Percentiles rank a stretch among this genome's conserved stretches.
Conservation (phyloP, 1,140 invertebrate species). For the Hycleus phaleratus region DNA sequence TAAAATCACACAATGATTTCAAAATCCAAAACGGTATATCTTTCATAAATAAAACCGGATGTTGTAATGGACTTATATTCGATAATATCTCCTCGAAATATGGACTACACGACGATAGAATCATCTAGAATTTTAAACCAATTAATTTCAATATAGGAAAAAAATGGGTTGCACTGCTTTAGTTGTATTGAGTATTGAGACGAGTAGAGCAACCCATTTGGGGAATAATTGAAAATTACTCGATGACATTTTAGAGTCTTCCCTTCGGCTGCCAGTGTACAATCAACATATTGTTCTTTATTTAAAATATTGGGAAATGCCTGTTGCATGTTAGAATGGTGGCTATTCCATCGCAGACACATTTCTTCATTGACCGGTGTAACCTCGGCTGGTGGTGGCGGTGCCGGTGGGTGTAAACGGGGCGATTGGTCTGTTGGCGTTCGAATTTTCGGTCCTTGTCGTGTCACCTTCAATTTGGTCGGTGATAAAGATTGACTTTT, state of each 20-base stretch:
- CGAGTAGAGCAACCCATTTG: too few relatives aligned
- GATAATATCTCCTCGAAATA: slow-evolving; percentile 56
- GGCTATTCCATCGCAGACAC: slow-evolving; percentile 65
- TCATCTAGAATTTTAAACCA: slow-evolving; percentile 41
- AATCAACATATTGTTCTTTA: slow-evolving; percentile 49
- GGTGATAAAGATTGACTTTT: slow-evolving; percentile 33
- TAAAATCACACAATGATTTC: slow-evolving; percentile 49
- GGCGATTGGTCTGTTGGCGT: slow-evolving; percentile 6
- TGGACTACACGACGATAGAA: slow-evolving; percentile 55
- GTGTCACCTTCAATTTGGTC: slow-evolving; percentile 33
- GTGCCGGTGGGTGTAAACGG: slow-evolving; percentile 2
- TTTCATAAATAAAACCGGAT: slow-evolving; percentile 58
- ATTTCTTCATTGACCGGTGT: slow-evolving; percentile 40
- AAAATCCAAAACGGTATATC: slow-evolving; percentile 49
- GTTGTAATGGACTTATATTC: slow-evolving; percentile 51
- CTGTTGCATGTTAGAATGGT: slow-evolving; percentile 60
- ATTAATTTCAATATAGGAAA: neutral
- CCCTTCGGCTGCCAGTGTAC: slow-evolving; percentile 49
- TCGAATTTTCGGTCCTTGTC: slow-evolving; percentile 16
- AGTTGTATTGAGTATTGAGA: too few relatives aligned
- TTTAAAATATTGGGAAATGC: slow-evolving; percentile 47
- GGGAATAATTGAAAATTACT: slow-evolving; percentile 21
- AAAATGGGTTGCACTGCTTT: too few relatives aligned
- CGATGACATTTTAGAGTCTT: slow-evolving; percentile 43
- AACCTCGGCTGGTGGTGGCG: neutral